phyloP scores from a whole-genome alignment of 2,888 invertebrate genomes.

The Leptodirus hochenwartii region DNA sequence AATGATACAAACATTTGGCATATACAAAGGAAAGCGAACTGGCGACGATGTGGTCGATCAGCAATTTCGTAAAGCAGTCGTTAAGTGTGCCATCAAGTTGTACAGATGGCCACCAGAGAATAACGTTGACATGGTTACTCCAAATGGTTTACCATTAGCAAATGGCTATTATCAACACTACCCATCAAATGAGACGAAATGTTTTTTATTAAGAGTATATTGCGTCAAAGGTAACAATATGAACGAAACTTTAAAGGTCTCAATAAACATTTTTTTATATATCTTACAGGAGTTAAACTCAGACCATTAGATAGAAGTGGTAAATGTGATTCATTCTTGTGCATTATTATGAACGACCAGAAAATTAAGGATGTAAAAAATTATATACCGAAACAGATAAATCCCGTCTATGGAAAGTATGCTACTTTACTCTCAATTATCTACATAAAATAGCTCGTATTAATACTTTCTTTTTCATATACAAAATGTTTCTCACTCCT shows the following conservation, averaged over 20 bases:
- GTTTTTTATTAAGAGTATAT: constrained; percentile 58
- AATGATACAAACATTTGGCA: constrained; percentile 39
- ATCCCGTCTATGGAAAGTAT: constrained; percentile 70
- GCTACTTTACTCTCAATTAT: no score
- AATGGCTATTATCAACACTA: constrained; percentile 40
- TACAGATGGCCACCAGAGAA: constrained; percentile 50
- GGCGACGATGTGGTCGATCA: constrained; percentile 30
- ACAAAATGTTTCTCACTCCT: no score
- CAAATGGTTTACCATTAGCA: constrained; percentile 33
- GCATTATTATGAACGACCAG: constrained; percentile 46
- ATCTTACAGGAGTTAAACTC: no score
- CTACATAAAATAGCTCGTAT: no score
- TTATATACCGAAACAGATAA: constrained; percentile 51
- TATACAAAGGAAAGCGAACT: constrained; percentile 39
- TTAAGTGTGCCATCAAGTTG: constrained; percentile 28
- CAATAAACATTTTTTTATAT: no score
- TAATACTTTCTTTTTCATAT: no score
- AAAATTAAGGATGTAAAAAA: constrained; percentile 47
- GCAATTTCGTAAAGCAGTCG: constrained; percentile 22
- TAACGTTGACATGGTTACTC: constrained; percentile 29
- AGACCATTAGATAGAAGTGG: constrained; percentile 50
- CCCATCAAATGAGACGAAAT: constrained; percentile 40
- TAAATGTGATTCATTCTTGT: constrained; percentile 62
- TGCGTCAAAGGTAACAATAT: constrained; percentile 50
- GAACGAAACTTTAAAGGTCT: no score